These are phyloP conservation scores for Orthonyx spaldingii DNA, from an alignment of 2,113 vertebrate species.

Conservation along the genomic window DNA sequence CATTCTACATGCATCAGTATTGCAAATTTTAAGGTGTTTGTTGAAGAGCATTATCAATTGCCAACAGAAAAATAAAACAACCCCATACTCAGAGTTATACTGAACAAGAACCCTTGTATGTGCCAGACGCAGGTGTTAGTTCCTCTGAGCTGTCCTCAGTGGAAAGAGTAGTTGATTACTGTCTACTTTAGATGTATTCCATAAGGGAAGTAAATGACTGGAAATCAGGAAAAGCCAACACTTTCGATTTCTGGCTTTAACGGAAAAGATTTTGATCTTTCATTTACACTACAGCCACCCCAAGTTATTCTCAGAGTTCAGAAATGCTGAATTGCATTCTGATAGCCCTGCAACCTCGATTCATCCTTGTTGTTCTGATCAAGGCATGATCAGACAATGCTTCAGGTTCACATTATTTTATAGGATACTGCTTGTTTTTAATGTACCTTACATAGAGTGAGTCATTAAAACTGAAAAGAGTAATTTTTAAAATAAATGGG, in stretches of 20 bases:
- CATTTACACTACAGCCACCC: slow-evolving; percentile 40
- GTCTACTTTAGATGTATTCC: slow-evolving; percentile 18
- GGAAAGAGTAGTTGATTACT: neutral
- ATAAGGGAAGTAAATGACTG: slow-evolving; percentile 17
- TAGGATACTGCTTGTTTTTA: neutral
- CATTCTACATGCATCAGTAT: neutral
- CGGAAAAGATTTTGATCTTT: slow-evolving; percentile 56
- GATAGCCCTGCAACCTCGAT: neutral
- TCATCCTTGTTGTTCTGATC: neutral
- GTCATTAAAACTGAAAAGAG: neutral
- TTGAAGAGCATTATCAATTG: slow-evolving; percentile 27
- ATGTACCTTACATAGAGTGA: neutral
- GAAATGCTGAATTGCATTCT: neutral
- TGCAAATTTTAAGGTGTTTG: slow-evolving; percentile 44
- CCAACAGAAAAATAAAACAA: neutral
- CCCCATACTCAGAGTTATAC: neutral
- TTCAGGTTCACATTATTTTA: neutral
- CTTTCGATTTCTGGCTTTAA: slow-evolving; percentile 41
- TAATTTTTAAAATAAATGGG: neutral
- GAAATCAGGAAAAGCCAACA: slow-evolving; percentile 14
- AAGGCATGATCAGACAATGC: neutral
- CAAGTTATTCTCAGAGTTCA: slow-evolving; percentile 41
- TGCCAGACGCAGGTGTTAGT: slow-evolving; percentile 18
- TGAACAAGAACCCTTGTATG: neutral
- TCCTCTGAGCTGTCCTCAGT: slow-evolving; percentile 22